Percentiles rank a stretch among this genome's conserved stretches.
These are phyloP conservation scores for Bufo gargarizans DNA, from an alignment of 2,113 vertebrate genomes.

Conservation along the genomic window DNA sequence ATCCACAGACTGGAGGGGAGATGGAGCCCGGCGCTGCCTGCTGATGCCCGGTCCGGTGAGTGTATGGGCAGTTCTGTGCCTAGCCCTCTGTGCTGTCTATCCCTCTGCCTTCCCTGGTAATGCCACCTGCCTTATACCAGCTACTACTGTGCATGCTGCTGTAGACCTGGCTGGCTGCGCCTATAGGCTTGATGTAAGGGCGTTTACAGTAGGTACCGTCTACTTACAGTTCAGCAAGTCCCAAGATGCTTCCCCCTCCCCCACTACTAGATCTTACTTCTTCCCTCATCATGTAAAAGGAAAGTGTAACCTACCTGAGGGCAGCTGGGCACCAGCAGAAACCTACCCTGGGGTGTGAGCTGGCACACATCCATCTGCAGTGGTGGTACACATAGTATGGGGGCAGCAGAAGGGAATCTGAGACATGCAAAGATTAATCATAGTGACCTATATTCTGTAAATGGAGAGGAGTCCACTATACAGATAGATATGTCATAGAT, in stretches of 20 bases:
- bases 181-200: background rate
- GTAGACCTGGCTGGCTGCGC: background rate
- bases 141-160: background rate
- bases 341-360: constrained; percentile 17
- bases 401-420: background rate
- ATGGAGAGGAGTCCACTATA: background rate
- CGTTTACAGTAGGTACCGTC: background rate
- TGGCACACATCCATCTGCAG: constrained; percentile 25
- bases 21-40: constrained; percentile 4
- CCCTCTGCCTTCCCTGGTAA: background rate
- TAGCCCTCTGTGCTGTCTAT: background rate
- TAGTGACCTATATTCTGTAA: background rate
- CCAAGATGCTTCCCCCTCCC: constrained; percentile 4
- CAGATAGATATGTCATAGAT: too few species aligned
- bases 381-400: background rate
- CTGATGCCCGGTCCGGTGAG: constrained; percentile 23
- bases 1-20: constrained; percentile 26
- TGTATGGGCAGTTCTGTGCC: constrained; percentile 3
- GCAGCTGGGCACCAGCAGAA: constrained; percentile 17
- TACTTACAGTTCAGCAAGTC: background rate
- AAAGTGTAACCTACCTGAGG: constrained; percentile 48
- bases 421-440: background rate
- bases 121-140: background rate
- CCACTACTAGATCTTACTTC: background rate
- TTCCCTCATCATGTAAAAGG: background rate